Evolutionary conservation across 2,888 invertebrate species (phyloP), one percentile per base, ranked within the genome.

Genomic region (Morpho helenor): DNA sequence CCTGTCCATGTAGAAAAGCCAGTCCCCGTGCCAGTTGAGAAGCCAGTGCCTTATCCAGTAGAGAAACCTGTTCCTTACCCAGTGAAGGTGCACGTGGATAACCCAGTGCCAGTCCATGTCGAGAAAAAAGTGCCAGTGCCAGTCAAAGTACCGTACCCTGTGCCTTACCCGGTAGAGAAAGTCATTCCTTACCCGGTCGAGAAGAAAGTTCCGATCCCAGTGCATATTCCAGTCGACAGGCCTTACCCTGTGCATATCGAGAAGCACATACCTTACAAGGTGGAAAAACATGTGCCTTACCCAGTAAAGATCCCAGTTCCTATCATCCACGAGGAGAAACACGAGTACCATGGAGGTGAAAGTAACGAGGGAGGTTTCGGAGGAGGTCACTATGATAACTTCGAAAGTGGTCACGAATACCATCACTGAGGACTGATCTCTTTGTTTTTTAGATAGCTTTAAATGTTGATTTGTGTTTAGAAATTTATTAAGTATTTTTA

Each of bases 41-140:
- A 95, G 75, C 94, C 92, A 55, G 94, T 95, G 52, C 95, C 95
- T 2, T 95, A 95, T 80, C 94, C 94, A 56, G 93, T 95, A 0
- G 94, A 94, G 70, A 95, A 95, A 79, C 87, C 91, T 52, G 93
- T 94, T 49, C 94, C 94, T 48, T 93, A 93, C 76, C 94, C 94
- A 55, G 94, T 95, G 2, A 94, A 95, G 77, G 92, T 94, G 49
- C 91, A 85, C 51, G 91, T 93, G 43, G 94, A 95, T 49, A 92
- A 93, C 72, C 95, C 94, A 47, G 92, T 95, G 6, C 94, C 95
- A 7, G 94, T 94, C 10, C 94, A 94, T 63, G 95, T 96, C 2
- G 95, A 95, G 63, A 95, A 95, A 76, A 95, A 94, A 45, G 94
- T 95, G 66, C 96, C 96, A 40, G 93, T 94, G 69, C 92, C 91